Evolutionary conservation across 2,797 vertebrate genomes (phyloP).

Genomic region (Silurus lanzhouensis): DNA sequence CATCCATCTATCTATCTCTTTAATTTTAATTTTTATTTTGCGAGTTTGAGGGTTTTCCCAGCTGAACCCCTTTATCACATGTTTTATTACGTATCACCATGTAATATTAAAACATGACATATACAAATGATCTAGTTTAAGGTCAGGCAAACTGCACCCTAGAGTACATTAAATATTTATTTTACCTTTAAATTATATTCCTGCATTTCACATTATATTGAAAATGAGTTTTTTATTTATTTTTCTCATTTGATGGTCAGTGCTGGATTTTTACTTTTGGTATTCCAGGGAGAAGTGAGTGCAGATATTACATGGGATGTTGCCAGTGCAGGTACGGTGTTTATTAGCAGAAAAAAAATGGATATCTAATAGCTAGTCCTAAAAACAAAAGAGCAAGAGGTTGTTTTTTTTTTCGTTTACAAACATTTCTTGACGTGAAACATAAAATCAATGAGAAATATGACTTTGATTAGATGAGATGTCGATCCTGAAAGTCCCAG

Average conservation of each 20-base stretch:
- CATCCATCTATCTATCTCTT: no score
- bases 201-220: neutral
- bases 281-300: neutral
- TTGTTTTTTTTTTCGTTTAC: neutral
- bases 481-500: neutral
- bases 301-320: neutral
- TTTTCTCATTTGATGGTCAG: no score
- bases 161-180: neutral
- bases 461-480: neutral
- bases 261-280: neutral
- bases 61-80: neutral
- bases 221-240: neutral
- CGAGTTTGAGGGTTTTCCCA: neutral
- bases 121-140: neutral
- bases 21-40: no score
- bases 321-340: neutral
- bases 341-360: no score
- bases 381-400: neutral
- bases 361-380: no score
- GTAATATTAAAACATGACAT: neutral
- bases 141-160: neutral
- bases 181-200: no score
- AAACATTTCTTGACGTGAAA: neutral
- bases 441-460: neutral
- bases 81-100: neutral